These are phyloP conservation scores for Natrix natrix DNA, from an alignment of 2,797 vertebrate genomes.

Conservation along the genomic window DNA sequence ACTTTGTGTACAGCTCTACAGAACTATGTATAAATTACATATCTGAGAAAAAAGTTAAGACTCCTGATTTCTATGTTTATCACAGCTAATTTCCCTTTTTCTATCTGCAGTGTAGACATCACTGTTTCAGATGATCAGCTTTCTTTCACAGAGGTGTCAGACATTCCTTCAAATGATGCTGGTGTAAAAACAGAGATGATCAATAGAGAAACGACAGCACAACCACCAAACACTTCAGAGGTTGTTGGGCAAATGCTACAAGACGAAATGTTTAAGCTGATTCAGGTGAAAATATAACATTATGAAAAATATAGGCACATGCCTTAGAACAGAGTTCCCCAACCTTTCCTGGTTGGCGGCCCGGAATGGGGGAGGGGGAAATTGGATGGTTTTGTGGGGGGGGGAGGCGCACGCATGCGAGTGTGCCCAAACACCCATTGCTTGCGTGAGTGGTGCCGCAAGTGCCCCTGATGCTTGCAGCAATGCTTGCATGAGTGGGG, in stretches of 20 bases:
- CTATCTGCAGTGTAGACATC: conserved; percentile 32
- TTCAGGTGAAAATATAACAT: conserved; percentile 79
- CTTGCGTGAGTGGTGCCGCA: too few relatives aligned
- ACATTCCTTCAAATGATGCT: conserved; percentile 35
- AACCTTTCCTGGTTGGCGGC: too few relatives aligned
- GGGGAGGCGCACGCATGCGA: too few relatives aligned
- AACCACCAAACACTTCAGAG: conserved; percentile 57
- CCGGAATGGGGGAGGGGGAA: too few relatives aligned
- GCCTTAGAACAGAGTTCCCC: too few relatives aligned
- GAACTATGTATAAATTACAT: background rate
- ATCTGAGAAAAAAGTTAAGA: background rate
- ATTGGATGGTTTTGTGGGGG: too few relatives aligned
- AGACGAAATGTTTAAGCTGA: conserved; percentile 89
- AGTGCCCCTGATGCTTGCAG: too few relatives aligned
- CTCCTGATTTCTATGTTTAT: background rate
- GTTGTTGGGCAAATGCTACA: conserved; percentile 80
- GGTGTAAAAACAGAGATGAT: conserved; percentile 17
- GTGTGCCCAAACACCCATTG: too few relatives aligned
- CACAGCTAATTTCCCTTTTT: background rate
- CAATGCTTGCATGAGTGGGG: too few relatives aligned
- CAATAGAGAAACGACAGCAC: conserved; percentile 38
- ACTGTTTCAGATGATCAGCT: conserved; percentile 37
- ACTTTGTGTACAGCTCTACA: background rate
- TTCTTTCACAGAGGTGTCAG: conserved; percentile 44
- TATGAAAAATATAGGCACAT: conserved; percentile 8